Evolutionary conservation across 2,888 invertebrate genomes (phyloP).

Genomic region (Polydrusus tereticollis): DNA sequence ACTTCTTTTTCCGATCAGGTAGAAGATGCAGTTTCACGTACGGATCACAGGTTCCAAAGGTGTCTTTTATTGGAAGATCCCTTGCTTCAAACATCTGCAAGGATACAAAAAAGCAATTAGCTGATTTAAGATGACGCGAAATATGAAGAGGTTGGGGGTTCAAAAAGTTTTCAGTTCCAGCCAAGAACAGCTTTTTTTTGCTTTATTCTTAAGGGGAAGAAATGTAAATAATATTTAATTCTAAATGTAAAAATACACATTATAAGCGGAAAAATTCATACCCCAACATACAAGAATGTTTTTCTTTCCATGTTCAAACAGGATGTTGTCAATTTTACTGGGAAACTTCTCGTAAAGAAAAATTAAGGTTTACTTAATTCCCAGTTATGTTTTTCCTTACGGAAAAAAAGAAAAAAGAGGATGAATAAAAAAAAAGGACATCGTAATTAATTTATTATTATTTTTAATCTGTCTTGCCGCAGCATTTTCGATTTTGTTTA

Average conservation of each 20-base stretch:
- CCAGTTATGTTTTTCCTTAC: too few species aligned
- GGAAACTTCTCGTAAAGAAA: not conserved
- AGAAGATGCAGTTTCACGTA: conserved; percentile 88
- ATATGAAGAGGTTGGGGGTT: too few species aligned
- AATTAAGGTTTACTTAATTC: not conserved
- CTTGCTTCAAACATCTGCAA: conserved; percentile 66
- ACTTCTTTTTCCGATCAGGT: conserved; percentile 88
- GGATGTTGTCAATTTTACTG: not conserved
- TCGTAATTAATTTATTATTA: too few species aligned
- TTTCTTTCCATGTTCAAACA: conserved; percentile 1
- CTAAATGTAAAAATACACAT: too few species aligned
- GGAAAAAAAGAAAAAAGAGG: too few species aligned
- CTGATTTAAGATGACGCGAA: not conserved
- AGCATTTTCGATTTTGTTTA: too few species aligned
- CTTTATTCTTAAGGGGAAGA: too few species aligned
- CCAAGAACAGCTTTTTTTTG: too few species aligned
- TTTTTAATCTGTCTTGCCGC: too few species aligned
- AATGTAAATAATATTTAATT: too few species aligned
- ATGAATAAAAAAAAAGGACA: too few species aligned
- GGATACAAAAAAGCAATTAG: not conserved
- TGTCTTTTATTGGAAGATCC: conserved; percentile 86
- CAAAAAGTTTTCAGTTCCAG: too few species aligned
- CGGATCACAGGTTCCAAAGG: conserved; percentile 88
- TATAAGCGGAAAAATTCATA: conserved; percentile 12
- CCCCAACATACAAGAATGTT: not conserved